Base-by-base conservation (phyloP, 1,140 invertebrate species). In the Caerostris darwini region DNA sequence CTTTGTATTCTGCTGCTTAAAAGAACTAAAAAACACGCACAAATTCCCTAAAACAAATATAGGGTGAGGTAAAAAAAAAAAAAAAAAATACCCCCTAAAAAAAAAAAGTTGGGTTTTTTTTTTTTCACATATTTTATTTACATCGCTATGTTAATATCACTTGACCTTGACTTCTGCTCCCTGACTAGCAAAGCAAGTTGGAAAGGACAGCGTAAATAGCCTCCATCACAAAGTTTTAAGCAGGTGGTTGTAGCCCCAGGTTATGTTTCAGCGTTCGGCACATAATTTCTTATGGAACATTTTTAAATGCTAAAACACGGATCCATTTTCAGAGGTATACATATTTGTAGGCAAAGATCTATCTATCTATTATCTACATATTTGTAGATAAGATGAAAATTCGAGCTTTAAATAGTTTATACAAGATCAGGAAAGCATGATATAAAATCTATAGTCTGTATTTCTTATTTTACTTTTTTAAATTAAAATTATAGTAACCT, bases 121-220 rank as follows among this genome's bases (percentile, higher is more conserved):
- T 12, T 10, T 64, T 10, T 64, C 17, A 34, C 34, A 34, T 34
- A 34, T 34, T 34, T 34, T 34, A 34, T 34, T 34, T 34, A 34
- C 7, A 77, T 77, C 50, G 34, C 71, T 77, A 77, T 77, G 71
- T 77, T 77, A 77, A 77, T 77, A n/a, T 85, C 57, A 5, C 6
- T 57, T 61, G 85, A 87, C 85, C 85, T 87, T 87, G 85, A 87
- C 85, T 61, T 87, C 57, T 87, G 58, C 54, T 34, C 59, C 12
- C 17, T 50, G 58, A 83, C 50, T 83, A 57, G 85, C 64, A 58
- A 58, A 87, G 85, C 85, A 87, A 34, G 85, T 64, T 87, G 34
- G 59, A 87, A 57, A 34, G 54, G 14, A 19, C 54, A 57, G 57
- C 8, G 82, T n/a, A 87, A 59, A 59, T 34, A 61, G 54, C 19